Percentiles rank a stretch among this genome's conserved stretches.
phyloP scores from a whole-genome alignment of 2,888 invertebrate species.

The Patella depressa region DNA sequence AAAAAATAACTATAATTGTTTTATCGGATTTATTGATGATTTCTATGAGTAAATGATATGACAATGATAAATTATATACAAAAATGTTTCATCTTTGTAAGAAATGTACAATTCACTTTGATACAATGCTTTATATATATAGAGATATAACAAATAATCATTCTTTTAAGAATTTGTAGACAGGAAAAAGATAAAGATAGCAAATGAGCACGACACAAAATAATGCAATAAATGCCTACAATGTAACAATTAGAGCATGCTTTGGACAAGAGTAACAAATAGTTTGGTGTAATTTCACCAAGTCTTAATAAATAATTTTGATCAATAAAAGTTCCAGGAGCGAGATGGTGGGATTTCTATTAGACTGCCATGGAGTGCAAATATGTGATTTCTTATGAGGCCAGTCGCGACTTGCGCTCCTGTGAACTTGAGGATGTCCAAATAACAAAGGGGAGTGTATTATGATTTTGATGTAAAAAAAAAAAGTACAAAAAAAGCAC shows the following conservation, averaged over 20 bases:
- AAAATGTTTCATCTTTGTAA: neutral
- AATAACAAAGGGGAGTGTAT: neutral
- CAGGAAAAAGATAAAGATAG: constrained; percentile 15
- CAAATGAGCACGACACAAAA: constrained; percentile 34
- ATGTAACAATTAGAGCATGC: neutral
- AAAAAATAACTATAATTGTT: constrained; percentile 4
- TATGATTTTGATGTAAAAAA: constrained; percentile 8
- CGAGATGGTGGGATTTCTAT: constrained; percentile 8
- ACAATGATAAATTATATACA: constrained; percentile 6
- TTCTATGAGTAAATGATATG: constrained; percentile 13
- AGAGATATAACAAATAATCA: neutral
- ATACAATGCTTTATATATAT: constrained; percentile 12
- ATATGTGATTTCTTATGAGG: constrained; percentile 50
- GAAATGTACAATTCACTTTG: constrained; percentile 11
- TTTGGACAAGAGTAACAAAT: neutral
- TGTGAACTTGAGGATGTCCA: neutral
- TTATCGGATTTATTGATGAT: constrained; percentile 8
- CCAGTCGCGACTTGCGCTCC: constrained; percentile 36
- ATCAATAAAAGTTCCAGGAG: constrained; percentile 5
- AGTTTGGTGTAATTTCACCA: neutral
- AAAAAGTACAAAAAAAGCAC: constrained; percentile 2
- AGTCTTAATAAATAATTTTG: constrained; percentile 7
- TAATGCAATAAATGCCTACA: neutral
- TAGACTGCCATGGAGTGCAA: constrained; percentile 50
- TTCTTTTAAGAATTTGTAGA: constrained; percentile 25